Conservation (phyloP, 2,113 vertebrate species). For the Gopherus flavomarginatus region DNA sequence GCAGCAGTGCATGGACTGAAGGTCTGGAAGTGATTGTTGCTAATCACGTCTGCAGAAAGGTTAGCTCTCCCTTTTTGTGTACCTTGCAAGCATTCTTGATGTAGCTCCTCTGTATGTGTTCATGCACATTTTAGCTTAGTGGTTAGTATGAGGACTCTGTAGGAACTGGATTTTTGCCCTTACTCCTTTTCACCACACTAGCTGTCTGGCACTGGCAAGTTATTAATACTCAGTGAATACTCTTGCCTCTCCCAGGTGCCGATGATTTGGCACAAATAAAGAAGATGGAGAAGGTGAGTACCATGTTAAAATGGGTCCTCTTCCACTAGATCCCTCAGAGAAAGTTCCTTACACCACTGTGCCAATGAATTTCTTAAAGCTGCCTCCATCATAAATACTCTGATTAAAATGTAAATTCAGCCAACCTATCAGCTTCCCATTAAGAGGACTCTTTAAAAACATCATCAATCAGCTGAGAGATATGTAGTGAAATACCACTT, state of each 20-base stretch:
- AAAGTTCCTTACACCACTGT: slow-evolving; percentile 57
- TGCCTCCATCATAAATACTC: slow-evolving; percentile 85
- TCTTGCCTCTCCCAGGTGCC: fast-evolving
- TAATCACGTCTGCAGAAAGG: not conserved
- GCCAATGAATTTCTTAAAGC: slow-evolving; percentile 85
- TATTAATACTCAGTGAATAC: not conserved
- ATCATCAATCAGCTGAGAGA: slow-evolving; percentile 94
- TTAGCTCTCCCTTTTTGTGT: not conserved
- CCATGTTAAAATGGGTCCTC: slow-evolving; percentile 48
- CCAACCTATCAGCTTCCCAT: slow-evolving; percentile 96
- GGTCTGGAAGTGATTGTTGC: not conserved
- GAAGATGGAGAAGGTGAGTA: slow-evolving; percentile 55
- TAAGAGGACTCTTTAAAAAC: slow-evolving; percentile 94
- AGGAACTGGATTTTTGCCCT: not conserved
- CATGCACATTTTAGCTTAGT: not conserved
- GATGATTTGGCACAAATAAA: slow-evolving; percentile 39
- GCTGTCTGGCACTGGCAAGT: not conserved
- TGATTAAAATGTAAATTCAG: slow-evolving; percentile 99
- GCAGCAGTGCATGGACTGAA: not conserved
- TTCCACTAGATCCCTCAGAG: slow-evolving; percentile 55
- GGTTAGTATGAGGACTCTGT: not conserved
- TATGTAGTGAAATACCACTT: slow-evolving; percentile 94
- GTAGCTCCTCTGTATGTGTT: not conserved
- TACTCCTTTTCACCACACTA: not conserved
- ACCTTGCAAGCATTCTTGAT: not conserved